A percentile compares a stretch with the other conserved stretches of the same genome.
Evolutionary conservation across 2,888 invertebrate genomes (phyloP).

Genomic region (Chamaedrilus cognettii): DNA sequence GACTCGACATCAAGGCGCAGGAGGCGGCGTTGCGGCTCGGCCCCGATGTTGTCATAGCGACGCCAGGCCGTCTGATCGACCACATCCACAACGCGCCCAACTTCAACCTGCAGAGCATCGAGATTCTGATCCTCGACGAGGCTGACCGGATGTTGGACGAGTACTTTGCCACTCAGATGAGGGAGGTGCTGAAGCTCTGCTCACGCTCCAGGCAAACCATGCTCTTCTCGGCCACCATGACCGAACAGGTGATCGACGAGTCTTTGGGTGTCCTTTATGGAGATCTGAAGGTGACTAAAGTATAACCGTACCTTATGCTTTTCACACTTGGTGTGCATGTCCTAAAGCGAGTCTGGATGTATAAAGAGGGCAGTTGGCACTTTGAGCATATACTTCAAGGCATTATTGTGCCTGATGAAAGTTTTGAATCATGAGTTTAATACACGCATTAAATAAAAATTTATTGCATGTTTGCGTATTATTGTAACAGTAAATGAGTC

Average conservation of each 20-base stretch:
- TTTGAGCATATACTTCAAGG: neutral
- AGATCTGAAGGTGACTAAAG: neutral
- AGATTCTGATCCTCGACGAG: slow-evolving; percentile 78
- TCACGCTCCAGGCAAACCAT: slow-evolving; percentile 90
- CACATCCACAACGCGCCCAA: slow-evolving; percentile 94
- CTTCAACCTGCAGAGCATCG: slow-evolving; percentile 84
- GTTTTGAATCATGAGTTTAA: too few species aligned
- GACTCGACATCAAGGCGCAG: slow-evolving; percentile 63
- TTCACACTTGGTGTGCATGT: neutral
- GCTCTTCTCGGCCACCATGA: slow-evolving; percentile 99
- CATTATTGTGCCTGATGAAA: too few species aligned
- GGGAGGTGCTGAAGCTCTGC: slow-evolving; percentile 93
- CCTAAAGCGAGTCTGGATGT: neutral
- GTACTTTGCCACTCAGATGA: slow-evolving; percentile 99
- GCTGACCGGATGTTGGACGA: slow-evolving; percentile 95
- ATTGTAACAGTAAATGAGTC: too few species aligned
- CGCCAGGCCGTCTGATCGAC: slow-evolving; percentile 96
- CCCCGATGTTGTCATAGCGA: slow-evolving; percentile 97
- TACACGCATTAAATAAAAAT: too few species aligned
- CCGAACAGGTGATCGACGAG: slow-evolving; percentile 83
- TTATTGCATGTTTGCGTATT: too few species aligned
- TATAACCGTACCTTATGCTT: neutral
- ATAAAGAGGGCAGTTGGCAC: neutral
- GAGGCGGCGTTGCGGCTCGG: slow-evolving; percentile 71
- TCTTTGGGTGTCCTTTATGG: neutral